Percentiles rank a stretch among this genome's conserved stretches.
These are phyloP conservation scores for Cebidichthys violaceus DNA, from an alignment of 2,113 vertebrate species.

Conservation along the genomic window DNA sequence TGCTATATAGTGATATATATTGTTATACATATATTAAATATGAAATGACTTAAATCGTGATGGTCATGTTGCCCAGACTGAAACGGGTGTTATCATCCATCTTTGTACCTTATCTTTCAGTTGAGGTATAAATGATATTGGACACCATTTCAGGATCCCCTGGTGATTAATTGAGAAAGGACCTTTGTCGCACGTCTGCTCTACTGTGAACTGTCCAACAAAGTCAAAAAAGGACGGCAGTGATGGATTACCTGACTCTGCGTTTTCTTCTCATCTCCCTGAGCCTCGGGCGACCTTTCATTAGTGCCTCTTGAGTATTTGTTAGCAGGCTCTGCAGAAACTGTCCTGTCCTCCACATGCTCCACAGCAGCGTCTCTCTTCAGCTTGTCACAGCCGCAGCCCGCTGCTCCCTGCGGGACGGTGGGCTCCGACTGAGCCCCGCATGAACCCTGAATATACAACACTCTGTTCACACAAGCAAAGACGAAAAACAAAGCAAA, in stretches of 20 bases:
- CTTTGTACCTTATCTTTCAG: neutral
- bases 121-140: neutral
- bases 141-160: neutral
- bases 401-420: constrained; percentile 4
- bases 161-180: too few relatives aligned
- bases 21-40: too few relatives aligned
- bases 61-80: too few relatives aligned
- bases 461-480: neutral
- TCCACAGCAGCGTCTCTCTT: constrained; percentile 63
- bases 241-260: constrained; percentile 58
- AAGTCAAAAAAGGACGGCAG: neutral
- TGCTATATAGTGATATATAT: too few relatives aligned
- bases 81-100: neutral
- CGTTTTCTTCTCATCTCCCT: neutral
- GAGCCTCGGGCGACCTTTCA: neutral
- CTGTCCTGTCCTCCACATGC: neutral
- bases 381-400: constrained; percentile 81
- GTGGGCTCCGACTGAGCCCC: constrained; percentile 10
- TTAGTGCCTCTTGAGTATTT: constrained; percentile 77
- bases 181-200: neutral
- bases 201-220: neutral
- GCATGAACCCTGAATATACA: constrained; percentile 29
- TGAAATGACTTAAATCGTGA: too few relatives aligned
- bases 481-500: constrained; percentile 35
- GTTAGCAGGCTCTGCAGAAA: constrained; percentile 34